A percentile compares a stretch with the other conserved stretches of the same genome.
phyloP scores from a whole-genome alignment of 1,140 invertebrate species.

The Pseudomyrmex dendroicus region DNA sequence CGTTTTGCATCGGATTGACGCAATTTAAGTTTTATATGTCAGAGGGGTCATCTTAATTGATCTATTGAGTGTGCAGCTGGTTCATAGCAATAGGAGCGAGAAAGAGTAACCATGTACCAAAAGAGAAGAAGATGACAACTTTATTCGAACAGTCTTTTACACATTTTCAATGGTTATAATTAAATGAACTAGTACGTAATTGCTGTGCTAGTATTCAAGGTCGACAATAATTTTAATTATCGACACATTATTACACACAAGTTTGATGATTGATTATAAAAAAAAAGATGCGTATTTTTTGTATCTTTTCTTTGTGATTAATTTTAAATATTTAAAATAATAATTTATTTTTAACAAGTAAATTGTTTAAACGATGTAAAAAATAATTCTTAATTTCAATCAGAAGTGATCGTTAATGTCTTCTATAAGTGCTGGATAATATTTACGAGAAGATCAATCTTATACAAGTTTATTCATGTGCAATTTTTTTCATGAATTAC shows the following conservation, averaged over 20 bases:
- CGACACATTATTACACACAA: not conserved
- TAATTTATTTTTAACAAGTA: slow-evolving; percentile 2
- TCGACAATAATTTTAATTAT: not conserved
- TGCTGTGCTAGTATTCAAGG: not conserved
- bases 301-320: not conserved
- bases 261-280: not conserved
- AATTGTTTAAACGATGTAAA: not conserved
- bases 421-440: not conserved
- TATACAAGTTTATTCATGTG: not conserved
- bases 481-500: not conserved
- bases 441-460: not conserved
- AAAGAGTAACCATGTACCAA: slow-evolving; percentile 44
- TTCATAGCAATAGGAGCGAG: not conserved
- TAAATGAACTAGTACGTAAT: slow-evolving; percentile 27
- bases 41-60: slow-evolving; percentile 23
- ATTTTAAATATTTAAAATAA: slow-evolving; percentile 9
- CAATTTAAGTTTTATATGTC: not conserved
- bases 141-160: slow-evolving; percentile 82
- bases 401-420: too few relatives aligned
- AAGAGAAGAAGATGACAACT: slow-evolving; percentile 67
- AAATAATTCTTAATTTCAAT: too few relatives aligned
- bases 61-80: not conserved
- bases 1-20: too few relatives aligned
- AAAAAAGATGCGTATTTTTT: slow-evolving; percentile 1
- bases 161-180: slow-evolving; percentile 65